Evolutionary conservation across 2,888 invertebrate genomes (phyloP).

Genomic region (Chrysolina americana): DNA sequence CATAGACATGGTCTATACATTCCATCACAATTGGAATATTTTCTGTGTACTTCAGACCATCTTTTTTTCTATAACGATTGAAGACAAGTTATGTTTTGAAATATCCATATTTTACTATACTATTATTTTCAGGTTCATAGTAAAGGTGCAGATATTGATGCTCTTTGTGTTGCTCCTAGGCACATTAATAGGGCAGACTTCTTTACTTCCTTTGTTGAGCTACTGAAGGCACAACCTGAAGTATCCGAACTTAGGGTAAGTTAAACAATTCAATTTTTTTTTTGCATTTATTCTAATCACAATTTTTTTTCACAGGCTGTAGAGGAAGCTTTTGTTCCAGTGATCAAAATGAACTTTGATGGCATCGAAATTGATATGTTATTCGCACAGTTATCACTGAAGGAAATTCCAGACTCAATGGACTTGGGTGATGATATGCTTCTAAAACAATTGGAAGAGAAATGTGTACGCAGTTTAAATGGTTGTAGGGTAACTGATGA

Average conservation of each 20-base stretch:
- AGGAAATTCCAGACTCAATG: conserved; percentile 92
- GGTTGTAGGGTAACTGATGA: conserved; percentile 99
- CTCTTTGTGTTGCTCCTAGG: conserved; percentile 96
- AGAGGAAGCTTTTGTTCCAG: conserved; percentile 99
- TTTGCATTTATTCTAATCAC: neutral
- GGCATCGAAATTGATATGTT: conserved; percentile 99
- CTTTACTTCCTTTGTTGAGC: conserved; percentile 94
- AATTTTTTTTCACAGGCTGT: conserved; percentile 77
- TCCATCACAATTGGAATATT: too few species aligned
- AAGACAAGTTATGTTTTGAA: too few species aligned
- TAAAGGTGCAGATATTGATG: conserved; percentile 99
- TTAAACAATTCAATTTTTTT: conserved; percentile 30
- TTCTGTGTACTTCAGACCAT: too few species aligned
- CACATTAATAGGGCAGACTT: conserved; percentile 96
- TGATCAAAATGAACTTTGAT: conserved; percentile 99
- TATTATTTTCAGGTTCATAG: conserved; percentile 81
- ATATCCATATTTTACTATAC: too few species aligned
- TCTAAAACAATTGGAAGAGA: conserved; percentile 94
- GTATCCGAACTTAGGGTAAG: conserved; percentile 85
- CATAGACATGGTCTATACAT: too few species aligned
- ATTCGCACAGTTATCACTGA: conserved; percentile 95
- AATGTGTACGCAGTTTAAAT: conserved; percentile 96
- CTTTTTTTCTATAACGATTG: too few species aligned
- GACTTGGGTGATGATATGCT: conserved; percentile 93
- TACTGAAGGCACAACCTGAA: conserved; percentile 89